These are phyloP conservation scores for Aspidiotus rigidus DNA, from an alignment of 2,888 invertebrate genomes.

Conservation along the genomic window DNA sequence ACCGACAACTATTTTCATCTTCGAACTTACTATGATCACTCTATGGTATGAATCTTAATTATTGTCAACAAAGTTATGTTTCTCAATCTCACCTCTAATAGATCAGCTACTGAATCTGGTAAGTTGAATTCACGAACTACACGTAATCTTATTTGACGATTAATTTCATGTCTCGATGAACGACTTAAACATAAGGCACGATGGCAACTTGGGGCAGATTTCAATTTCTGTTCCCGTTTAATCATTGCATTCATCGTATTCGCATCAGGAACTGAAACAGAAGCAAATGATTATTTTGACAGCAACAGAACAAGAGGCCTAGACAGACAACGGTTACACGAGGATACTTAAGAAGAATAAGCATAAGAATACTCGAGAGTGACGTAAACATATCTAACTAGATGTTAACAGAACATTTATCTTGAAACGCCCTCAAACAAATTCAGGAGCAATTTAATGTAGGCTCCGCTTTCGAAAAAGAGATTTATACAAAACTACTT, in stretches of 20 bases:
- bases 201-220: conserved; percentile 67
- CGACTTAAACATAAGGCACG: conserved; percentile 66
- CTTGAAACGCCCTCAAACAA: too few relatives aligned
- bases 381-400: too few relatives aligned
- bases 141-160: conserved; percentile 64
- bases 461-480: too few relatives aligned
- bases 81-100: conserved; percentile 49
- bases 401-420: too few relatives aligned
- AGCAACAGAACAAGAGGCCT: too few relatives aligned
- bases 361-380: too few relatives aligned
- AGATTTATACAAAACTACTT: too few relatives aligned
- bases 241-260: conserved; percentile 69
- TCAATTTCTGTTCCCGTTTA: conserved; percentile 73
- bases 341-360: too few relatives aligned
- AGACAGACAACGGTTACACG: too few relatives aligned
- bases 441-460: too few relatives aligned
- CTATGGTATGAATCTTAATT: not conserved
- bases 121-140: conserved; percentile 90
- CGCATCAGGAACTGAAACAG: conserved; percentile 58
- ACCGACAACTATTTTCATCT: not conserved
- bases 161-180: conserved; percentile 66
- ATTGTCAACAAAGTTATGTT: not conserved
- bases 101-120: conserved; percentile 76
- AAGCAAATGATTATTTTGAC: conserved; percentile 1
- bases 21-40: too few relatives aligned